Conservation (phyloP, 1,140 invertebrate genomes). For the Chironomus tepperi region DNA sequence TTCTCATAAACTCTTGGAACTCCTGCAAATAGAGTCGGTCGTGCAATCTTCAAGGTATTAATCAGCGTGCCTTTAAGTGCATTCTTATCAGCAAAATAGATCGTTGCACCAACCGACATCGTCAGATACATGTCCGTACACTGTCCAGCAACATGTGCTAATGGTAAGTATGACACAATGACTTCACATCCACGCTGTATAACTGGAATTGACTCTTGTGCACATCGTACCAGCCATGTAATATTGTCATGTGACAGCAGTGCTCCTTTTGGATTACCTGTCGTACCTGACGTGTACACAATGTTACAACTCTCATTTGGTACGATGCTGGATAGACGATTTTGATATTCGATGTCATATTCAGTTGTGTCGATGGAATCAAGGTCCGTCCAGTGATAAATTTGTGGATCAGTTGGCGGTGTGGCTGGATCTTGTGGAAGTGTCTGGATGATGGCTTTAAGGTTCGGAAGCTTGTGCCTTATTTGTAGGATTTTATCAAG, state of each 20-base stretch:
- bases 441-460: constrained; percentile 73
- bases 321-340: constrained; percentile 53
- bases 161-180: constrained; percentile 66
- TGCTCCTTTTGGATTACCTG: constrained; percentile 80
- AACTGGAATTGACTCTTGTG: constrained; percentile 27
- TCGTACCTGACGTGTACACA: constrained; percentile 83
- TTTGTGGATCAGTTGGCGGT: neutral
- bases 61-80: constrained; percentile 68
- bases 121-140: constrained; percentile 62
- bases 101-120: constrained; percentile 46
- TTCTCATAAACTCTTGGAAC: constrained; percentile 88
- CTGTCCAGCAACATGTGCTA: constrained; percentile 80
- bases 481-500: constrained; percentile 68
- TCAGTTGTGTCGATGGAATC: constrained; percentile 59
- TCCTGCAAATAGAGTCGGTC: constrained; percentile 64
- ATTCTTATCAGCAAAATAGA: constrained; percentile 73
- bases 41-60: constrained; percentile 59
- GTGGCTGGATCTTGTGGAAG: neutral
- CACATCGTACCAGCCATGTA: constrained; percentile 48
- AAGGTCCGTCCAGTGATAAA: constrained; percentile 61
- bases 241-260: constrained; percentile 84
- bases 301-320: constrained; percentile 79
- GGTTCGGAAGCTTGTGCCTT: constrained; percentile 52
- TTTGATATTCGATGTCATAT: constrained; percentile 55
- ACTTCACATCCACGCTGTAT: constrained; percentile 45